These are phyloP conservation scores for Pelodiscus sinensis DNA, from an alignment of 2,113 vertebrate genomes.

Conservation along the genomic window DNA sequence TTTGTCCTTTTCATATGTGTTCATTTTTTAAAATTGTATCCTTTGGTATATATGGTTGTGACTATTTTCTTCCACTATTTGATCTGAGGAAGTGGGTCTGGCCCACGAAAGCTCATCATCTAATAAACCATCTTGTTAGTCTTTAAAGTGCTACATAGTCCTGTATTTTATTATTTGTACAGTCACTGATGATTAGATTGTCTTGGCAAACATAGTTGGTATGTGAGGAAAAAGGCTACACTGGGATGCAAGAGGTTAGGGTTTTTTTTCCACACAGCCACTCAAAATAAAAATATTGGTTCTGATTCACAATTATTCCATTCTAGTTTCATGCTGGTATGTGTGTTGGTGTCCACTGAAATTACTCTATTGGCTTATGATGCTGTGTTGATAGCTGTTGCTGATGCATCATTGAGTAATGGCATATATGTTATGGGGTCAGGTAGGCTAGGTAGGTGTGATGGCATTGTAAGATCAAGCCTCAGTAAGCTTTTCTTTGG, in stretches of 20 bases:
- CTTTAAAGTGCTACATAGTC: too few species aligned
- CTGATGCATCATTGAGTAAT: neutral
- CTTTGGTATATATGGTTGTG: too few species aligned
- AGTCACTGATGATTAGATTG: neutral
- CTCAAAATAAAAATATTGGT: neutral
- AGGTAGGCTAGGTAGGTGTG: neutral
- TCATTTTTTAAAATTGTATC: too few species aligned
- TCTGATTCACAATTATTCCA: neutral
- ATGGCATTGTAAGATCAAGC: neutral
- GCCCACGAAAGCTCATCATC: too few species aligned
- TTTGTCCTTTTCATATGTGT: too few species aligned
- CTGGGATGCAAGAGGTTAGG: neutral
- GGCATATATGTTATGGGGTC: rapidly evolving
- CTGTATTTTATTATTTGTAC: neutral
- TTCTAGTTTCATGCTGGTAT: neutral
- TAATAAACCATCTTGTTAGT: too few species aligned
- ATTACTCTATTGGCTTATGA: neutral
- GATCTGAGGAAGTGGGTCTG: too few species aligned
- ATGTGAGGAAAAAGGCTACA: neutral
- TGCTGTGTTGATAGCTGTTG: neutral
- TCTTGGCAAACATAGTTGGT: neutral
- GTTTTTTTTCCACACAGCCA: neutral
- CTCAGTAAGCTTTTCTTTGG: neutral
- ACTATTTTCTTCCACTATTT: too few species aligned
- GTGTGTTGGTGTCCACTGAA: neutral